These are phyloP conservation scores for Pandemis cinnamomeana DNA, from an alignment of 2,888 invertebrate genomes.

Conservation along the genomic window DNA sequence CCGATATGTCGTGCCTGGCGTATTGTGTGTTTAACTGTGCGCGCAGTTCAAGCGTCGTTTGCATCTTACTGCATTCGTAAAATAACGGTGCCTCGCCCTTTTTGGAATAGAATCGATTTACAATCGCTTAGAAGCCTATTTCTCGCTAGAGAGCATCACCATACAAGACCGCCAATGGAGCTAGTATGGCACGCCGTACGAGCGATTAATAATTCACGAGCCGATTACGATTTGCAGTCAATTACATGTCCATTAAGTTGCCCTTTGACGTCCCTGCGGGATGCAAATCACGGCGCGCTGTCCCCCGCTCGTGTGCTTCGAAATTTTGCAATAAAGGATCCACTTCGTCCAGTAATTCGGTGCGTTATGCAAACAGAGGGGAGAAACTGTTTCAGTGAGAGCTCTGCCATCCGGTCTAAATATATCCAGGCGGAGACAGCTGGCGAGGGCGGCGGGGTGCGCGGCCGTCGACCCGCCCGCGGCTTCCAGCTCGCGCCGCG, in stretches of 20 bases:
- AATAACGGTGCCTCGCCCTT: conserved; percentile 69
- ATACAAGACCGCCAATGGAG: background rate
- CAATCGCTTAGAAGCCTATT: conserved; percentile 43
- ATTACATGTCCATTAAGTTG: conserved; percentile 30
- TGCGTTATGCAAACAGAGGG: conserved; percentile 72
- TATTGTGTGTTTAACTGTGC: conserved; percentile 62
- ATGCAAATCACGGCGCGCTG: conserved; percentile 10
- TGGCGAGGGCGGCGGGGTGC: conserved; percentile 56
- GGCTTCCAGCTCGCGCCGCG: conserved; percentile 70
- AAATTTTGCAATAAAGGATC: conserved; percentile 57
- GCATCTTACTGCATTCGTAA: conserved; percentile 66
- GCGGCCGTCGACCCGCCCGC: conserved; percentile 67
- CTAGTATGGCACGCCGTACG: conserved; percentile 3
- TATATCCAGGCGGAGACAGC: conserved; percentile 75
- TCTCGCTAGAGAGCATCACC: conserved; percentile 3
- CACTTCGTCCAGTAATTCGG: conserved; percentile 60
- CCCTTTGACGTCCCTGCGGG: background rate
- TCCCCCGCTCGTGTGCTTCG: conserved; percentile 44
- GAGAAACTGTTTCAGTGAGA: conserved; percentile 76
- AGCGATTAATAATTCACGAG: conserved; percentile 33
- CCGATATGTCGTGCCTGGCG: conserved; percentile 53
- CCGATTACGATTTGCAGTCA: conserved; percentile 33
- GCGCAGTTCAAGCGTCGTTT: conserved; percentile 54
- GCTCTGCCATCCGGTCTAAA: conserved; percentile 77
- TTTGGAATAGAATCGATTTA: conserved; percentile 63